Conservation (phyloP, 2,888 invertebrate genomes). For the Ormyrus pomaceus region DNA sequence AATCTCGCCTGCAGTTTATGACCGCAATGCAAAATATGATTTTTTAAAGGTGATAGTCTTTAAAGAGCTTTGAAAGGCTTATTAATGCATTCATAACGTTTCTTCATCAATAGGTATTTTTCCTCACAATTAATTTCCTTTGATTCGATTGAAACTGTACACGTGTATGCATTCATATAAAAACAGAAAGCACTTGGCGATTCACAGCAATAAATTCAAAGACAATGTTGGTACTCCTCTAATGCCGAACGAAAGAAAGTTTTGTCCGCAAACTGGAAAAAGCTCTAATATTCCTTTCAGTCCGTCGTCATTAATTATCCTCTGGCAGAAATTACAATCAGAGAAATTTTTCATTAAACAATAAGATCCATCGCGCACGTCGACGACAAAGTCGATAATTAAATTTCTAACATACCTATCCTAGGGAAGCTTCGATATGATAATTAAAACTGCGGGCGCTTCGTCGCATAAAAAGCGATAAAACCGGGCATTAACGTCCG, state of each 20-base stretch:
- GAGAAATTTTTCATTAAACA: constrained; percentile 16
- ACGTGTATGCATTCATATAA: neutral
- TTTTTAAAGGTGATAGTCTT: neutral
- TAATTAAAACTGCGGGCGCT: constrained; percentile 34
- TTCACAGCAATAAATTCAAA: constrained; percentile 9
- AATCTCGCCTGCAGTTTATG: too few species aligned
- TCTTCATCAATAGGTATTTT: neutral
- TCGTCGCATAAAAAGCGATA: neutral
- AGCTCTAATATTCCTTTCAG: constrained; percentile 4
- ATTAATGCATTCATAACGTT: too few species aligned
- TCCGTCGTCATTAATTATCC: neutral
- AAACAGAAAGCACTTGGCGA: too few species aligned
- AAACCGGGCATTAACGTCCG: constrained; percentile 15
- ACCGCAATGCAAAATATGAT: neutral
- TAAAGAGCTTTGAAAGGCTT: too few species aligned
- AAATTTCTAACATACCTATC: constrained; percentile 35
- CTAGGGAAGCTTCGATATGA: constrained; percentile 12
- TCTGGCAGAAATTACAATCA: neutral
- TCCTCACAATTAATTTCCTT: constrained; percentile 15
- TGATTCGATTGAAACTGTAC: neutral
- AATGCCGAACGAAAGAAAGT: constrained; percentile 10
- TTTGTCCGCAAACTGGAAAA: neutral
- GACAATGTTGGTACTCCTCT: constrained; percentile 17
- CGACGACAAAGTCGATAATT: constrained; percentile 19
- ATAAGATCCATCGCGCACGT: neutral